These are phyloP conservation scores for Lysandra bellargus DNA, from an alignment of 2,888 invertebrate genomes.

Conservation along the genomic window DNA sequence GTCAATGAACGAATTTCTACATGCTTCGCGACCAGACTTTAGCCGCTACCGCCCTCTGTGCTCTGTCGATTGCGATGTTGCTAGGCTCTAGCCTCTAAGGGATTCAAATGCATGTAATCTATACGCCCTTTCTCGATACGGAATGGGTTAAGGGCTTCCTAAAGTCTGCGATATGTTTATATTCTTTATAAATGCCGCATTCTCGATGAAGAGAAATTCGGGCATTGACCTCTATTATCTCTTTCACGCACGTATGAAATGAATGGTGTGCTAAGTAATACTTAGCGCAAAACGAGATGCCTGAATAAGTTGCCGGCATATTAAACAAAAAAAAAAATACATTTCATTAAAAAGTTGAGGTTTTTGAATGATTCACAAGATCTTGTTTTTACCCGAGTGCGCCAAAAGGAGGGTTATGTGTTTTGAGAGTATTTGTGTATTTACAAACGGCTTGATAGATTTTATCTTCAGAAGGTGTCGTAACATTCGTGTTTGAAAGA, in stretches of 20 bases:
- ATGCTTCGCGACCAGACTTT: neutral
- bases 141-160: neutral
- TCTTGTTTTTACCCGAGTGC: neutral
- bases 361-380: neutral
- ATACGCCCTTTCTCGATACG: neutral
- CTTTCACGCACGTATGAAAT: too few relatives aligned
- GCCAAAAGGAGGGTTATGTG: neutral
- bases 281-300: neutral
- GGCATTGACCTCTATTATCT: too few relatives aligned
- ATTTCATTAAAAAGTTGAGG: neutral
- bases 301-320: neutral
- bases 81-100: neutral
- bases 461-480: too few relatives aligned
- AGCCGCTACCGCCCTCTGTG: conserved; percentile 12
- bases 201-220: neutral
- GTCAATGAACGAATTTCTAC: neutral
- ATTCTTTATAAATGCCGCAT: neutral
- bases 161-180: too few relatives aligned
- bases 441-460: too few relatives aligned
- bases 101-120: neutral
- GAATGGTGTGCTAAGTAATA: too few relatives aligned
- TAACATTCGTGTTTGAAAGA: too few relatives aligned
- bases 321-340: too few relatives aligned
- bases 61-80: neutral
- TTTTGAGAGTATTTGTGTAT: neutral